Base-by-base conservation (phyloP, 2,888 invertebrate species). In the Perdita meconis region DNA sequence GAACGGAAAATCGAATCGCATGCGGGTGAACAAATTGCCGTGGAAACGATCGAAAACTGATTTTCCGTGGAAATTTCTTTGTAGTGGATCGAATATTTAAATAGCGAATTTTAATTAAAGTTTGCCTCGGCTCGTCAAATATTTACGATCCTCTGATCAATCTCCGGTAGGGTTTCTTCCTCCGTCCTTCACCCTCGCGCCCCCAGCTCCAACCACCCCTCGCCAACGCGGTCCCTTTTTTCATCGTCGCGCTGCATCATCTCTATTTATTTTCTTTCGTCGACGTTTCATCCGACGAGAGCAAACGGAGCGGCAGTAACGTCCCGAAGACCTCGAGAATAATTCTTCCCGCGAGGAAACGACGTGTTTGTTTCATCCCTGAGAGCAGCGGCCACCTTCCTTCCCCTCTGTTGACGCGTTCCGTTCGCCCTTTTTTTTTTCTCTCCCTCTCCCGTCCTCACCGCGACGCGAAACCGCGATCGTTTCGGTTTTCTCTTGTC, bases 71-170 rank as follows among this genome's bases (percentile, higher is more conserved):
- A 73, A 68, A 65, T 61, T 78, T 79, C 70, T 72, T 79, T 65
- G 73, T 63, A 65, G 59, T 30, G 34, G 47, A 16, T 8, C 50
- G 78, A 68, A 80, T 80, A 80, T 80, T 80, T 73, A 80, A 80
- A 80, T 78, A 73, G 73, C 61, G 79, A 78, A 80, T 80, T 80
- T 80, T 80, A 80, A 80, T 80, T 78, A 80, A 80, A 80, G 61
- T 73, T 73, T 64, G 60, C 57, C 56, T 50, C 16, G 24, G 55
- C 51, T 66, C 61, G 68, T 80, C 79, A 80, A 80, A 80, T 80
- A 80, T 78, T 80, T 80, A 80, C 79, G 63, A 78, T 78, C 65
- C 60, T 53, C 67, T 44, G 78, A 79, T 78, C 79, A 78, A 79
- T 79, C 78, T 79, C 79, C 73, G 59, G 50, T 47, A 40, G 36